Conservation (phyloP, 1,140 invertebrate genomes). For the Euborellia annulipes region DNA sequence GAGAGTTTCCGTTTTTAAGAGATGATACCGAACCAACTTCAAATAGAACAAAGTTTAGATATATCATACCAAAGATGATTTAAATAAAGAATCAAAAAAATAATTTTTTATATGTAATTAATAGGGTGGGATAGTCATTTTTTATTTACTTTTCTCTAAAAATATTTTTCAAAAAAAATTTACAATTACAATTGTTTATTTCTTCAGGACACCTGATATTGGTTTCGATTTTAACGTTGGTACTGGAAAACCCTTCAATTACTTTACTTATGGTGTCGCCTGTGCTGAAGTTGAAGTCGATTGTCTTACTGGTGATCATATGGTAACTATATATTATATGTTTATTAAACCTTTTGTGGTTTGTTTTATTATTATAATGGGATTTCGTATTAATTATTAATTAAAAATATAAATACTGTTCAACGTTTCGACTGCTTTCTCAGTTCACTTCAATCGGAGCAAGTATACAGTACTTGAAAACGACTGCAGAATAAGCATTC, state of each 20-base stretch:
- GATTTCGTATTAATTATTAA: too few species aligned
- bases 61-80: too few species aligned
- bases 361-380: too few species aligned
- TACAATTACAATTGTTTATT: background rate
- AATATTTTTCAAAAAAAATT: constrained; percentile 1
- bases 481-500: too few species aligned
- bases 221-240: constrained; percentile 59
- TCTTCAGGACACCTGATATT: constrained; percentile 49
- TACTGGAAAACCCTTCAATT: constrained; percentile 55
- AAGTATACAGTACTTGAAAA: background rate
- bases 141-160: too few species aligned
- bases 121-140: too few species aligned
- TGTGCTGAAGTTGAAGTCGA: constrained; percentile 75
- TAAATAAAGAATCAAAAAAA: too few species aligned
- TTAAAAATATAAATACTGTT: background rate
- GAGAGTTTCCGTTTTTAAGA: too few species aligned
- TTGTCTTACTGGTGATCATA: constrained; percentile 75
- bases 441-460: background rate
- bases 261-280: constrained; percentile 65
- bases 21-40: too few species aligned
- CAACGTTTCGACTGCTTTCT: background rate
- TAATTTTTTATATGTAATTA: too few species aligned
- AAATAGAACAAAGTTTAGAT: too few species aligned
- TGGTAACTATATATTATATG: constrained; percentile 29
- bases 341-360: background rate